Conservation (phyloP, 2,113 vertebrate genomes). For the Canis aureus region DNA sequence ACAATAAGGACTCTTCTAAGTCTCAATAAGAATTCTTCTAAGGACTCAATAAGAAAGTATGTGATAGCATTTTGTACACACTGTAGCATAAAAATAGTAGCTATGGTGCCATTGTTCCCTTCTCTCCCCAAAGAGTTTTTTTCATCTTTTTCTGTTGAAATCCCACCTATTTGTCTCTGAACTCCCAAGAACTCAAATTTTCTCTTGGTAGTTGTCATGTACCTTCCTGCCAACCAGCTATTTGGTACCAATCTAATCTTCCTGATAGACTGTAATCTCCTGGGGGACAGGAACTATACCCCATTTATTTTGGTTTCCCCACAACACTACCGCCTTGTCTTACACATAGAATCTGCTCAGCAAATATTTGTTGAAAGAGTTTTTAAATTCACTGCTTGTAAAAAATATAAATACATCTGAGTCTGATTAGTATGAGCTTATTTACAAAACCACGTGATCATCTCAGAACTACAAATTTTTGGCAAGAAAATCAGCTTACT, state of each 20-base stretch:
- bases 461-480: background rate
- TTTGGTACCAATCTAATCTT: background rate
- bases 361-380: conserved; percentile 30
- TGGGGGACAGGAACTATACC: background rate
- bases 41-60: background rate
- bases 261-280: background rate
- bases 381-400: conserved; percentile 24
- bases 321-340: background rate
- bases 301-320: background rate
- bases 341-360: background rate
- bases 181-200: background rate
- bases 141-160: background rate
- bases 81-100: background rate
- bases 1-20: background rate
- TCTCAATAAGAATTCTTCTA: background rate
- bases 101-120: background rate
- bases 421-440: background rate
- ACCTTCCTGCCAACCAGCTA: background rate
- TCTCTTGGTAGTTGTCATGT: background rate
- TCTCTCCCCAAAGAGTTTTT: background rate
- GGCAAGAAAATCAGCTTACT: background rate
- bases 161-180: background rate
- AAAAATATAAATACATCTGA: background rate
- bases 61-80: background rate
- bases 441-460: background rate